Evolutionary conservation across 92 coral and sea anemone genomes (phyloP), one percentile per base, ranked within the genome.

Genomic region (Porites lobata): DNA sequence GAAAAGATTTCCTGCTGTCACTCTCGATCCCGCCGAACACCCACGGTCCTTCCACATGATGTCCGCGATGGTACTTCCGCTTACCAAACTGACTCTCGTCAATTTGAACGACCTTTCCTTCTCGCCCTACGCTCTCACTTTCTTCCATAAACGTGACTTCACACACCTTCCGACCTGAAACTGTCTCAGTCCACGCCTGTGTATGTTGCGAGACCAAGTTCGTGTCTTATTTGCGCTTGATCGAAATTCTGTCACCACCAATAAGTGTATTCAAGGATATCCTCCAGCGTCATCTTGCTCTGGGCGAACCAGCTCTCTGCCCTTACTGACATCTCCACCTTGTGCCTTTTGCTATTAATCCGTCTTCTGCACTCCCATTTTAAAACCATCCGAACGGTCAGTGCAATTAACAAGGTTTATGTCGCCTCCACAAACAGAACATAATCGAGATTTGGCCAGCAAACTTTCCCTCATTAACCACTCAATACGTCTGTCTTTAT

Each of bases 41-140:
- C 92, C 92, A 89, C 78, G 82, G 88, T 51, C 88, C 92, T 83
- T 89, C 92, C 21, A 89, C 92, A 66, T 83, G 87, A 67, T 89
- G 92, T 54, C 92, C 85, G n/a, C 88, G 84, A 77, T 82, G 88
- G 50, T 89, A 83, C 69, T 89, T 83, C 71, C 88, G 50, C 54
- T 74, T 76, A 9, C 83, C 79, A 69, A 82, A 62, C 64, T 88
- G 80, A 24, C 87, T 82, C 64, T 88, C 82, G 77, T 82, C 87
- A 62, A 88, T 82, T 72, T 88, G 92, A 7, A 82, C 92, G 50
- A 53, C 69, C 84, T 73, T 87, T 57, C 91, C 81, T 63, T 70
- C 72, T 32, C 90, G 85, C 29, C 90, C 85, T 56, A 69, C 79
- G 29, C 78, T 69, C 26, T 82, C 78, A 57, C 78, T 84, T 29